Base-by-base conservation (phyloP, 2,888 invertebrate genomes). In the Dione vanillae region DNA sequence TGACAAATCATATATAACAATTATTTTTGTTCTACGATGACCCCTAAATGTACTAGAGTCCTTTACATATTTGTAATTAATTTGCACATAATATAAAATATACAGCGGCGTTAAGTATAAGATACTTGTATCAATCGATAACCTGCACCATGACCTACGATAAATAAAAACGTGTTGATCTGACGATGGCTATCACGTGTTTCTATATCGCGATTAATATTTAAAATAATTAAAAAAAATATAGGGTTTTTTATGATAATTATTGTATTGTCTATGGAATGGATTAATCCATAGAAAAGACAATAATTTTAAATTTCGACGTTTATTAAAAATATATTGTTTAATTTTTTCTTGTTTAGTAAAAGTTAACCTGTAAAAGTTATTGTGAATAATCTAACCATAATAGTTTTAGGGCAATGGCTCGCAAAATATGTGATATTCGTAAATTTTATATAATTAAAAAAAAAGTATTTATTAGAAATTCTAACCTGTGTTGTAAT, bases 401-500 rank as follows among this genome's bases (percentile, higher is more conserved):
- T 27, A 27, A 3, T 27, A 27, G 27, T 27, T 27, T 27, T 5
- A 27, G 27, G 27, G 27, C 27, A 27, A 5, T 27, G 27, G 5
- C 27, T 27, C 2, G 27, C 27, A 27, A 27, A 27, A 27, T 27
- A 5, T 27, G 5, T 27, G 27, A 27, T 27, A 2, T 27, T 27
- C n/a, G 5, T 27, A 27, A 27, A 27, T 27, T 27, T 27, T 27
- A 27, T 27, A 27, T 27, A 27, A 27, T 27, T 27, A 27, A 27
- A 27, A 27, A 3, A 27, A 27, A 27, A 27, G 27, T 27, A 8
- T 16, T 8, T 16, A 47, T 47, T 16, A 9, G 8, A 16, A 14
- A 16, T 16, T 11, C 5, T 85, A n/a, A 96, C 97, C 97, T 96
- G 94, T 99, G 98, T 85, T 99, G 98, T 61, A 99, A 89, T 0